These are phyloP conservation scores for Drosophila pruinosa DNA, from an alignment of 1,140 invertebrate species.

Conservation along the genomic window DNA sequence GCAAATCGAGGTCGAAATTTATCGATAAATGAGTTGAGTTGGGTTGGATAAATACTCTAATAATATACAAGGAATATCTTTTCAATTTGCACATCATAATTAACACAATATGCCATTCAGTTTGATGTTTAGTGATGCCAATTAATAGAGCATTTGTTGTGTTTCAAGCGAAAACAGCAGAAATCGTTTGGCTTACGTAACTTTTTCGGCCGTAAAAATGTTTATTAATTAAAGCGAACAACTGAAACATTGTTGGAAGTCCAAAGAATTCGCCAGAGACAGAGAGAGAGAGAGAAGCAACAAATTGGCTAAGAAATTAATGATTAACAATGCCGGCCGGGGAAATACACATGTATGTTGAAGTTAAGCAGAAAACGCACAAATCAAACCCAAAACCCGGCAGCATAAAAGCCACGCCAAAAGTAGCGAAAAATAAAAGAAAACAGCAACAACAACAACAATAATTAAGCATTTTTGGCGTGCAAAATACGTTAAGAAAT, in stretches of 20 bases:
- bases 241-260: conserved; percentile 7
- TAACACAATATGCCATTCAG: neutral
- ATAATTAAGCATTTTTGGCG: conserved; percentile 32
- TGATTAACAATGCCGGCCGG: conserved; percentile 31
- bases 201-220: conserved; percentile 4
- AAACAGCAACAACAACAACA: neutral
- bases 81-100: too few relatives aligned
- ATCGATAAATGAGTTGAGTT: neutral
- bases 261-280: conserved; percentile 15
- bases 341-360: neutral
- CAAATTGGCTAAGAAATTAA: conserved; percentile 26
- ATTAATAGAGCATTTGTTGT: neutral
- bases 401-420: conserved; percentile 20
- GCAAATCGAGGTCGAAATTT: neutral
- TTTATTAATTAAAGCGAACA: conserved; percentile 40
- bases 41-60: neutral
- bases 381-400: conserved; percentile 24
- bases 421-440: neutral
- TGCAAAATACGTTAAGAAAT: conserved; percentile 39
- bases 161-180: neutral
- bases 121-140: neutral
- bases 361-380: conserved; percentile 24
- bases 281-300: neutral
- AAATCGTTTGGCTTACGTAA: conserved; percentile 12
- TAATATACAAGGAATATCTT: neutral